Evolutionary conservation across 1,140 invertebrate species (phyloP).

Genomic region (Yoshiicerus persimilis): DNA sequence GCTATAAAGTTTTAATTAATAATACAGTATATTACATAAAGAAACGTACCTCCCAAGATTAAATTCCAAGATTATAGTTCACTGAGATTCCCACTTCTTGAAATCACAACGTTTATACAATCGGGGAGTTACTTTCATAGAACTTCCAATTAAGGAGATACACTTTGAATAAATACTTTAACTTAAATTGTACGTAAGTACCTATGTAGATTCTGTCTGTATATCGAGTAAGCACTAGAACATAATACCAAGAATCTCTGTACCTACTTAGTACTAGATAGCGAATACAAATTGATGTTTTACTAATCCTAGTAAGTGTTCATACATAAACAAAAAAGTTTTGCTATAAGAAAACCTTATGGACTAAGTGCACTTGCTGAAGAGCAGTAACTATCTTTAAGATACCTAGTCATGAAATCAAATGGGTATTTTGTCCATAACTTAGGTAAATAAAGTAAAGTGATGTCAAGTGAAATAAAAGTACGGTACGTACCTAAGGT

Average conservation of each 20-base stretch:
- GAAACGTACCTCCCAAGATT: conserved; percentile 1
- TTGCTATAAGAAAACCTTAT: background rate
- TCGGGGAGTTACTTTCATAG: background rate
- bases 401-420: background rate
- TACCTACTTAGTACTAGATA: background rate
- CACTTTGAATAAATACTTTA: too few relatives aligned
- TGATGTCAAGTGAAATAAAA: background rate
- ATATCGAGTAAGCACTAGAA: background rate
- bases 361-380: background rate
- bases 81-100: background rate
- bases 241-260: too few relatives aligned
- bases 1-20: too few relatives aligned
- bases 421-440: background rate
- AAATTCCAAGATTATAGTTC: background rate
- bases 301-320: background rate
- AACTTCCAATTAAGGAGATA: too few relatives aligned
- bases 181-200: too few relatives aligned
- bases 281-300: background rate
- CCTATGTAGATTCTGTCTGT: background rate
- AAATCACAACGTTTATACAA: background rate
- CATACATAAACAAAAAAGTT: background rate
- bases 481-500: background rate
- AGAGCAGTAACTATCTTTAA: too few relatives aligned
- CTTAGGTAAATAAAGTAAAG: background rate
- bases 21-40: background rate